Conservation (phyloP, 2,797 vertebrate species). For the Centroberyx gerrardi region DNA sequence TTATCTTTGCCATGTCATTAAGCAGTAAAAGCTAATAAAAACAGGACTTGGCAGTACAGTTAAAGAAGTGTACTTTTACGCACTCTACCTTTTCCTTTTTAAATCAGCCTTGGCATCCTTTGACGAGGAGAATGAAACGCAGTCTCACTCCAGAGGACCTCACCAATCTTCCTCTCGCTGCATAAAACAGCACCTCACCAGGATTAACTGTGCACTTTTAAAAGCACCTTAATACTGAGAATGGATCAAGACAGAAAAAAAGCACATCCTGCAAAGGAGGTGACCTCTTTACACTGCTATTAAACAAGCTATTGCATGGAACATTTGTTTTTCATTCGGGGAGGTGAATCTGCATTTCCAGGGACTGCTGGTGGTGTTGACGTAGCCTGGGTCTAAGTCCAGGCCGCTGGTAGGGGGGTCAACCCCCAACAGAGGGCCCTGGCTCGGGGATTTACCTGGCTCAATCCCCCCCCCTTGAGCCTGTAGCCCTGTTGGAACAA, state of each 20-base stretch:
- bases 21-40: slow-evolving; percentile 58
- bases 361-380: slow-evolving; percentile 40
- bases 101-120: slow-evolving; percentile 33
- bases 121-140: slow-evolving; percentile 29
- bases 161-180: slow-evolving; percentile 17
- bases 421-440: slow-evolving; percentile 50
- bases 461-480: slow-evolving; percentile 43
- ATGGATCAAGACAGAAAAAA: slow-evolving; percentile 42
- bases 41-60: slow-evolving; percentile 38
- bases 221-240: slow-evolving; percentile 55
- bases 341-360: slow-evolving; percentile 70
- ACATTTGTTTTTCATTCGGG: slow-evolving; percentile 74
- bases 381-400: slow-evolving; percentile 7
- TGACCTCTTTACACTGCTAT: slow-evolving; percentile 60
- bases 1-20: slow-evolving; percentile 43
- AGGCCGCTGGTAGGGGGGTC: slow-evolving; percentile 36
- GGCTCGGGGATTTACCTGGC: slow-evolving; percentile 61
- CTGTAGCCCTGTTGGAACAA: slow-evolving; percentile 56
- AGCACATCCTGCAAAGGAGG: slow-evolving; percentile 46
- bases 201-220: slow-evolving; percentile 55
- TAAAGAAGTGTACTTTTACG: slow-evolving; percentile 46
- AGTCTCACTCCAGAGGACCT: slow-evolving; percentile 13
- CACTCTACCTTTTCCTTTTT: slow-evolving; percentile 49
- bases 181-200: slow-evolving; percentile 34
- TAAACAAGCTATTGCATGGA: slow-evolving; percentile 71